A percentile compares a stretch with the other conserved stretches of the same genome.
Conservation (phyloP, 2,797 vertebrate genomes). For the Crenuchus spilurus region DNA sequence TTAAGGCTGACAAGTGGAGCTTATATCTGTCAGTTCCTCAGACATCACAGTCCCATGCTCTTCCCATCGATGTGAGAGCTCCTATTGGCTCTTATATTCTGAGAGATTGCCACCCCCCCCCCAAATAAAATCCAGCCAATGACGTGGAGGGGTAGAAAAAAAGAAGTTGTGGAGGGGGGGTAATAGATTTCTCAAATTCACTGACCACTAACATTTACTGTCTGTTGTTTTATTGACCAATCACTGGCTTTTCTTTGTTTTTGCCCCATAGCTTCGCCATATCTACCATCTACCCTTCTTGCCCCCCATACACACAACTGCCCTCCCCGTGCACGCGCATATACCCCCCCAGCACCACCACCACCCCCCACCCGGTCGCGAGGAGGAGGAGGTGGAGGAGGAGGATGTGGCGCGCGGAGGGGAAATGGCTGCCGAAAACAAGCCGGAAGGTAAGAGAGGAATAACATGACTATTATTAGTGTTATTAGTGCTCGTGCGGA, state of each 20-base stretch:
- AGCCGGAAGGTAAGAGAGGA: slow-evolving; percentile 93
- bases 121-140: slow-evolving; percentile 78
- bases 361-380: slow-evolving; percentile 85
- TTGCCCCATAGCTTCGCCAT: too few species aligned
- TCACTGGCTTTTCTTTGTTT: too few species aligned
- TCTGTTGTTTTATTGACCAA: slow-evolving; percentile 63
- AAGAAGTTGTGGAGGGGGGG: slow-evolving; percentile 51
- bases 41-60: neutral
- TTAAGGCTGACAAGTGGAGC: too few species aligned
- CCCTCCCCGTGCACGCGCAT: slow-evolving; percentile 87
- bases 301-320: slow-evolving; percentile 79
- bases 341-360: slow-evolving; percentile 62
- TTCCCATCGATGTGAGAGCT: neutral
- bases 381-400: slow-evolving; percentile 86
- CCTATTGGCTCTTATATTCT: slow-evolving; percentile 61
- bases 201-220: slow-evolving; percentile 63
- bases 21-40: too few species aligned
- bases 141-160: slow-evolving; percentile 54
- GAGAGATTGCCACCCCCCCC: slow-evolving; percentile 81
- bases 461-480: slow-evolving; percentile 70
- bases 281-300: slow-evolving; percentile 69
- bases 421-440: slow-evolving; percentile 99
- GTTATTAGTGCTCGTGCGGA: slow-evolving; percentile 18
- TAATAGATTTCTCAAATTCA: slow-evolving; percentile 63
- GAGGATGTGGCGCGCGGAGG: slow-evolving; percentile 94